A percentile compares a stretch with the other conserved stretches of the same genome.
Evolutionary conservation across 2,888 invertebrate genomes (phyloP).

Genomic region (Candidula unifasciata): DNA sequence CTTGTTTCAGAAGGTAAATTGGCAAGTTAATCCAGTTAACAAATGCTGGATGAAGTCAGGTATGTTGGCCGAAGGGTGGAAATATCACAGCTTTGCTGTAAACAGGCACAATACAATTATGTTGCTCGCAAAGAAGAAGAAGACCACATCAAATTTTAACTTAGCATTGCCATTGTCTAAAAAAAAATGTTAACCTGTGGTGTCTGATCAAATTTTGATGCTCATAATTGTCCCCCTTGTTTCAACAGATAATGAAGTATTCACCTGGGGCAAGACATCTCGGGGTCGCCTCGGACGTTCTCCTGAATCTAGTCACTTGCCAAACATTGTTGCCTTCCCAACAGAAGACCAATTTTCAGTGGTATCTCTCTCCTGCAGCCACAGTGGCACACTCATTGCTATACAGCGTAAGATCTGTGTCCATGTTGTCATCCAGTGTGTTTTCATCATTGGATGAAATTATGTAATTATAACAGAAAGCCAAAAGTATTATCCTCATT

Average conservation of each 20-base stretch:
- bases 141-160: too few species aligned
- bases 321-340: slow-evolving; percentile 65
- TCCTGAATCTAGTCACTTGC: slow-evolving; percentile 66
- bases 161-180: background rate
- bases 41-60: too few species aligned
- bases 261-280: slow-evolving; percentile 75
- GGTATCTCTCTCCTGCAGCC: slow-evolving; percentile 74
- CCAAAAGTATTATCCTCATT: too few species aligned
- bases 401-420: slow-evolving; percentile 67
- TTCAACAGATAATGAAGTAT: slow-evolving; percentile 68
- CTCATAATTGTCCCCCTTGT: background rate
- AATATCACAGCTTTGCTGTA: too few species aligned
- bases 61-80: too few species aligned
- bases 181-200: background rate
- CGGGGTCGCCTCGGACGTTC: slow-evolving; percentile 74
- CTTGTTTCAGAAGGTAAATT: too few species aligned
- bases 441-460: too few species aligned
- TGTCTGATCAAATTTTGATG: background rate
- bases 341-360: slow-evolving; percentile 65
- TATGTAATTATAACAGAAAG: too few species aligned
- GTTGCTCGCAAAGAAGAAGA: too few species aligned
- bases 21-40: too few species aligned
- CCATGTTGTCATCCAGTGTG: too few species aligned
- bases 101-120: too few species aligned
- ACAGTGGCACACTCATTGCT: slow-evolving; percentile 74